Conservation (phyloP, 2,888 invertebrate species). For the Ischnus inquisitorius region DNA sequence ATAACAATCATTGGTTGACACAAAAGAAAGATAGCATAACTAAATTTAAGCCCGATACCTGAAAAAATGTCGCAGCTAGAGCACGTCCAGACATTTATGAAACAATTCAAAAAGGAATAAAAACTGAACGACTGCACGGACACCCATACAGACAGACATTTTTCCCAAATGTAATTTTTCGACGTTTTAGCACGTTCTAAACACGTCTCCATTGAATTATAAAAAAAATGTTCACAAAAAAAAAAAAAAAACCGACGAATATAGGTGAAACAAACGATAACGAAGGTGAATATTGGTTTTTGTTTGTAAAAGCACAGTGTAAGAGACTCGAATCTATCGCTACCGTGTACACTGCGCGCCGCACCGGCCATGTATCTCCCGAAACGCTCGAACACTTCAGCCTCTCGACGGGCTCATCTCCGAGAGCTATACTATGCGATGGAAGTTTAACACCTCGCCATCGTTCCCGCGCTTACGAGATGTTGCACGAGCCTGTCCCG, state of each 20-base stretch:
- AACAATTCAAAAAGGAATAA: too few relatives aligned
- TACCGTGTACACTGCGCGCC: neutral
- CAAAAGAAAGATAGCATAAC: too few relatives aligned
- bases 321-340: slow-evolving; percentile 29
- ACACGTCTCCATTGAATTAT: too few relatives aligned
- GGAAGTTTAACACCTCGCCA: slow-evolving; percentile 40
- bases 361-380: neutral
- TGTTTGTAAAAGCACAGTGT: neutral
- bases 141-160: too few relatives aligned
- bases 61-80: too few relatives aligned
- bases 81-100: too few relatives aligned
- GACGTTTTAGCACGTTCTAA: too few relatives aligned
- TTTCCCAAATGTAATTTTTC: too few relatives aligned
- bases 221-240: too few relatives aligned
- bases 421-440: slow-evolving; percentile 34
- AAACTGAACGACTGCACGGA: too few relatives aligned
- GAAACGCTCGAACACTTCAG: slow-evolving; percentile 48
- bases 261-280: neutral
- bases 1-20: too few relatives aligned
- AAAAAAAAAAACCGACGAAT: neutral
- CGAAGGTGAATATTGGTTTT: neutral
- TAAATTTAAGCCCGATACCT: too few relatives aligned
- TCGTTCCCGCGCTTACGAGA: slow-evolving; percentile 27
- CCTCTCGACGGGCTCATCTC: slow-evolving; percentile 28
- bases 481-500: slow-evolving; percentile 14